Evolutionary conservation across 2,888 invertebrate genomes (phyloP).

Genomic region (Tetragonisca angustula): DNA sequence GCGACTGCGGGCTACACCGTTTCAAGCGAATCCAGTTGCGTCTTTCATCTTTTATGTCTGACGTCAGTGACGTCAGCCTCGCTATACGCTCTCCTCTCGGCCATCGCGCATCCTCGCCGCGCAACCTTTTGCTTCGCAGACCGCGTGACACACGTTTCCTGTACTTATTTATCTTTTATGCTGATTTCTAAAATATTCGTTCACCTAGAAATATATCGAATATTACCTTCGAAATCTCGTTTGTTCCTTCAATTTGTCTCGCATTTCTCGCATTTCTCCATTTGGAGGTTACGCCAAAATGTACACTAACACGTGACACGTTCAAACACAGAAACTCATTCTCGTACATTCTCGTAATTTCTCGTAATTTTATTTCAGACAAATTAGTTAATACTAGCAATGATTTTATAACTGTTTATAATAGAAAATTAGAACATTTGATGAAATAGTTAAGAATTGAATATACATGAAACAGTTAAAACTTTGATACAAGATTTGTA

Average conservation of each 20-base stretch:
- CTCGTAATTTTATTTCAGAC: not conserved
- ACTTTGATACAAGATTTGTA: not conserved
- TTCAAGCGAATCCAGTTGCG: constrained; percentile 85
- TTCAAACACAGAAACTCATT: constrained; percentile 47
- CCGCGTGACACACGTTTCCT: constrained; percentile 77
- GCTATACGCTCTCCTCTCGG: constrained; percentile 85
- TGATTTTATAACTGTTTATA: not conserved
- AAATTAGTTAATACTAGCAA: not conserved
- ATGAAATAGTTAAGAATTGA: not conserved
- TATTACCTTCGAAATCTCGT: constrained; percentile 26
- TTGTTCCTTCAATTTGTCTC: not conserved
- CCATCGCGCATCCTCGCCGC: constrained; percentile 58
- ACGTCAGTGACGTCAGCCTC: constrained; percentile 87
- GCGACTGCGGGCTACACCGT: constrained; percentile 84
- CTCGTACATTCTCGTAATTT: not conserved
- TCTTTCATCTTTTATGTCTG: constrained; percentile 84
- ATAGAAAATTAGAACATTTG: not conserved
- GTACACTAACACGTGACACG: constrained; percentile 44
- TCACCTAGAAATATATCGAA: not conserved
- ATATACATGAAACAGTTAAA: not conserved
- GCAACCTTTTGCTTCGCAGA: constrained; percentile 54
- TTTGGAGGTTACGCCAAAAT: constrained; percentile 26
- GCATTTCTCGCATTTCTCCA: not conserved
- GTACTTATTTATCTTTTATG: constrained; percentile 40
- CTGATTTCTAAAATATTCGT: constrained; percentile 9